These are phyloP conservation scores for Cheilosia variabilis DNA, from an alignment of 2,888 invertebrate species.

Conservation along the genomic window DNA sequence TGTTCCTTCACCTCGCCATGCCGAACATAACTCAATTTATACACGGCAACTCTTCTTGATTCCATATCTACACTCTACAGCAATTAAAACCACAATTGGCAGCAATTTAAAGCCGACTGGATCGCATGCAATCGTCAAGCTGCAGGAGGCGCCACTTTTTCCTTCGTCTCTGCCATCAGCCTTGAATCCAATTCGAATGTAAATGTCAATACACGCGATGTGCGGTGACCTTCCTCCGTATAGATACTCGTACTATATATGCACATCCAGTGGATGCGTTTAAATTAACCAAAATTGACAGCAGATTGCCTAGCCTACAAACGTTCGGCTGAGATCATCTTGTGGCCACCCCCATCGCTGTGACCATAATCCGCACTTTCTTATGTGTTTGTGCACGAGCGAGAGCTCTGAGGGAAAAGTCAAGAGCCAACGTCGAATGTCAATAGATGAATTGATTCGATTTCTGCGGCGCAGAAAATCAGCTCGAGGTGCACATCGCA, in stretches of 20 bases:
- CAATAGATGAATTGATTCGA: constrained; percentile 58
- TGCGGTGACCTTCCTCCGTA: constrained; percentile 49
- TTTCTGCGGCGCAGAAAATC: constrained; percentile 25
- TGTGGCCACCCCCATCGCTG: constrained; percentile 52
- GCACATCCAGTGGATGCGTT: constrained; percentile 35
- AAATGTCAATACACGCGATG: constrained; percentile 56
- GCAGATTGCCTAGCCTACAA: constrained; percentile 25
- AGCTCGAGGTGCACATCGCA: constrained; percentile 1
- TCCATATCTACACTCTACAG: constrained; percentile 35
- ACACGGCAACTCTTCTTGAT: constrained; percentile 20
- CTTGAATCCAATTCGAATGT: constrained; percentile 43
- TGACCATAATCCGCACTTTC: constrained; percentile 56
- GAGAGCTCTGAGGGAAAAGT: constrained; percentile 21
- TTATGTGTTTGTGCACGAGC: neutral
- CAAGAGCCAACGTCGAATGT: constrained; percentile 60
- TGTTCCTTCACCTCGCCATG: neutral
- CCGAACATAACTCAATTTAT: constrained; percentile 23
- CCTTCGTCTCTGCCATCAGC: constrained; percentile 19
- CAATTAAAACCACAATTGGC: constrained; percentile 69
- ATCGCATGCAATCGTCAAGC: constrained; percentile 14
- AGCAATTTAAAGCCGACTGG: constrained; percentile 42
- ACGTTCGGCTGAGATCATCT: constrained; percentile 42
- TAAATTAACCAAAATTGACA: constrained; percentile 57
- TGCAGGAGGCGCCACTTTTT: constrained; percentile 57
- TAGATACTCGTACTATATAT: neutral